Evolutionary conservation across 2,797 vertebrate genomes (phyloP), one percentile per base, ranked within the genome.

Genomic region (Melanogrammus aeglefinus): DNA sequence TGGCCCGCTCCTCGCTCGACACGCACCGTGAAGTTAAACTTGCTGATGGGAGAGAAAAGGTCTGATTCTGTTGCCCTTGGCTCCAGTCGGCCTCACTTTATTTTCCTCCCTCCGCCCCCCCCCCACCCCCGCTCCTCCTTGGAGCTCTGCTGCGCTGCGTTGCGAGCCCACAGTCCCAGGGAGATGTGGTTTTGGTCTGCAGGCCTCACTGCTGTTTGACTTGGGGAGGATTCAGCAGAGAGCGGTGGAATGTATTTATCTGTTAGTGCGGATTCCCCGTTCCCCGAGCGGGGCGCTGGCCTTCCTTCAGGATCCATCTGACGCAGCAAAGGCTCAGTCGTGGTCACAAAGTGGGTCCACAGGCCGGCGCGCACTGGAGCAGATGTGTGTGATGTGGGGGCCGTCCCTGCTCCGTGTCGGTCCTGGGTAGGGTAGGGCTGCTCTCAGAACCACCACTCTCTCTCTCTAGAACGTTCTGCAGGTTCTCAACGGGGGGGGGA

Each of bases 191-290:
- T 92, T 93, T 92, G 89, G 86, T 90, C 91, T 85, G 86, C 84
- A 87, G 85, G 86, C 90, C 88, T 89, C 83, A 91, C 86, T 89
- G 79, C 82, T 94, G 89, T 93, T 94, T 94, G 87, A 91, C 82
- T 94, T 94, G 93, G 93, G 91, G 81, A 81, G 70, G 77, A 87
- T 94, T 94, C 93, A 91, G 85, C 86, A 82, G 82, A 79, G 86
- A 86, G 86, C 69, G 81, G 90, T 87, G 84, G 91, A 92, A 91
- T 91, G 88, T 89, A 90, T 89, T 85, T 88, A 80, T 77, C 75
- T 77, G 73, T 69, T 88, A 87, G 86, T 33, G 69, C 31, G 69
- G 69, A 71, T 71, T 71, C 90, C 81, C 77, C 75, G 77, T 78
- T 73, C 84, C 91, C 83, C 81, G 78, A 84, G 78, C 72, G 69